phyloP scores from a whole-genome alignment of 1,140 invertebrate species.

The Tetramorium simillimum region DNA sequence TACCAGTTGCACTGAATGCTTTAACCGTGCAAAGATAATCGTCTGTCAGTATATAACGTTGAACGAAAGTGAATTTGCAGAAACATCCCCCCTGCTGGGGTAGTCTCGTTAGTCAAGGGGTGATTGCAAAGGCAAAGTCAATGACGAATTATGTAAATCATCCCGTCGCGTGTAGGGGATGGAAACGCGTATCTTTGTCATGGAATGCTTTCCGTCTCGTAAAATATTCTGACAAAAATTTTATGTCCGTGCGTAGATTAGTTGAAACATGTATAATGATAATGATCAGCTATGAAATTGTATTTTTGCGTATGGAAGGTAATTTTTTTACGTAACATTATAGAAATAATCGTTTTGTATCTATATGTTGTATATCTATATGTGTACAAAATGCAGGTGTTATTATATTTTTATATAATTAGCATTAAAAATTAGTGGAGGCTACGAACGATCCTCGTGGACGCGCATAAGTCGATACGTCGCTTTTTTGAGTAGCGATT shows the following conservation, averaged over 20 bases:
- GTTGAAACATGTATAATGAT: background rate
- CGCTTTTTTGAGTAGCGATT: slow-evolving; percentile 16
- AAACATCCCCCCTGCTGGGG: slow-evolving; percentile 79
- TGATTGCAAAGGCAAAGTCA: slow-evolving; percentile 67
- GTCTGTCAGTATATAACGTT: slow-evolving; percentile 73
- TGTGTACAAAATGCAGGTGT: background rate
- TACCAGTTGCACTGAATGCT: slow-evolving; percentile 79
- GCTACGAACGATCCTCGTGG: background rate
- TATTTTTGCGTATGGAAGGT: background rate
- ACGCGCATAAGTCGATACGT: slow-evolving; percentile 22
- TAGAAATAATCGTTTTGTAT: background rate
- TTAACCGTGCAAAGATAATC: slow-evolving; percentile 84
- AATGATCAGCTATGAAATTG: background rate
- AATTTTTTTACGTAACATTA: background rate
- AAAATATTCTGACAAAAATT: background rate
- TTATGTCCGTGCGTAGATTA: background rate
- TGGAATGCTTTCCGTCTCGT: slow-evolving; percentile 26
- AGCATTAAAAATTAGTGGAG: background rate
- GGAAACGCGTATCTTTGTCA: slow-evolving; percentile 40
- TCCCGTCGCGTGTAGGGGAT: slow-evolving; percentile 67
- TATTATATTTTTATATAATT: background rate
- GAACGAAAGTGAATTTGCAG: slow-evolving; percentile 84
- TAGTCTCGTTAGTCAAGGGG: slow-evolving; percentile 79
- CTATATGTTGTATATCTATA: no score
- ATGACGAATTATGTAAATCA: slow-evolving; percentile 82